Evolutionary conservation across 1,140 invertebrate genomes (phyloP).

Genomic region (Lerema accius): DNA sequence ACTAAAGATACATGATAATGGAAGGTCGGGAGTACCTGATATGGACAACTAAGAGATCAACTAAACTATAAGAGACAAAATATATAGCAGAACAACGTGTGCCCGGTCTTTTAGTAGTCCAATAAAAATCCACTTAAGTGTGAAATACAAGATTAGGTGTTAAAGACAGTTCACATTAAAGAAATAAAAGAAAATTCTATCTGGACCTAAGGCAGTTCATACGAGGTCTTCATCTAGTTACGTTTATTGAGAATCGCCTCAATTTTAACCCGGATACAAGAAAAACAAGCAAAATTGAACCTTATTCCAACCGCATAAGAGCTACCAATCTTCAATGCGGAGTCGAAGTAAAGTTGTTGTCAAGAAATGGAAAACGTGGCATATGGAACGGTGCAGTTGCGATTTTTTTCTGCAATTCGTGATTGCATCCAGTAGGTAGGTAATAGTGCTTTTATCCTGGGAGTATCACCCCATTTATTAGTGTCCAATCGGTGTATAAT

Average conservation of each 20-base stretch:
- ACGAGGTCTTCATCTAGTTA: conserved; percentile 16
- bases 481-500: background rate
- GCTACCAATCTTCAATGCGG: background rate
- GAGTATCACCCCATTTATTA: conserved; percentile 7
- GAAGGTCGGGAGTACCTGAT: no score
- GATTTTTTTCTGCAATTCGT: conserved; percentile 42
- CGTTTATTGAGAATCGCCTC: conserved; percentile 20
- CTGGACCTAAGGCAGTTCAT: conserved; percentile 16
- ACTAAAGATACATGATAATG: no score
- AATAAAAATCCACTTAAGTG: conserved; percentile 1
- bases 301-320: conserved; percentile 13
- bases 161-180: conserved; percentile 14
- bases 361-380: conserved; percentile 45
- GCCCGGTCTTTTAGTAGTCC: no score
- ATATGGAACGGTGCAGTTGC: conserved; percentile 42
- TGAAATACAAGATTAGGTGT: conserved; percentile 5
- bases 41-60: no score
- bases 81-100: no score
- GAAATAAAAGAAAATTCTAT: conserved; percentile 29
- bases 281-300: conserved; percentile 2
- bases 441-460: conserved; percentile 39
- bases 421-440: conserved; percentile 44
- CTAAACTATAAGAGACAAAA: no score
- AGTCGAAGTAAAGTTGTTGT: conserved; percentile 25
- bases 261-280: no score